Conservation (phyloP, 2,888 invertebrate genomes). For the Iselma pallidipennis region DNA sequence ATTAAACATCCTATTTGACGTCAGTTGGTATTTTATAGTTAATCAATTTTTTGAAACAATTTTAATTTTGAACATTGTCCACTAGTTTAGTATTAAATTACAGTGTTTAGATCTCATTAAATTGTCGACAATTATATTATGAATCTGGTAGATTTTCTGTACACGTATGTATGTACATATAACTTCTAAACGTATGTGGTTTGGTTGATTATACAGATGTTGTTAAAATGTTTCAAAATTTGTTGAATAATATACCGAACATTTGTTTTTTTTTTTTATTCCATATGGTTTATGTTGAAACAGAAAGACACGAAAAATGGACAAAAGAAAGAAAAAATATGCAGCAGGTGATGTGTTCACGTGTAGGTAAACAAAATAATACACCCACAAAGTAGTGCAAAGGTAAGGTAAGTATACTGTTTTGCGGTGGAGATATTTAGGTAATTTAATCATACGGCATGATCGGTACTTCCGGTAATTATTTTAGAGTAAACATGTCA, state of each 20-base stretch:
- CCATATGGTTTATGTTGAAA: too few species aligned
- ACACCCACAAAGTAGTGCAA: constrained; percentile 12
- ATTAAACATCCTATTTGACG: not conserved
- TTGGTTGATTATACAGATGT: not conserved
- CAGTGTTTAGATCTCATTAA: not conserved
- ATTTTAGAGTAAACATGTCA: constrained; percentile 51
- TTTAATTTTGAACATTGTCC: too few species aligned
- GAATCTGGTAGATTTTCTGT: not conserved
- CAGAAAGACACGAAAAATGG: too few species aligned
- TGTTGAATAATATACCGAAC: too few species aligned
- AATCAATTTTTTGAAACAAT: too few species aligned
- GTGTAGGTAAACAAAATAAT: not conserved
- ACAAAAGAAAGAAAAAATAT: not conserved
- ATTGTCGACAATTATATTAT: not conserved
- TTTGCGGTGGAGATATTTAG: constrained; percentile 50
- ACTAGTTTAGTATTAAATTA: not conserved
- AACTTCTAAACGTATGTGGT: not conserved
- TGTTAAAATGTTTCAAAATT: too few species aligned
- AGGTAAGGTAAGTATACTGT: constrained; percentile 34
- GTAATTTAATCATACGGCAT: constrained; percentile 51
- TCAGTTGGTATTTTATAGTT: too few species aligned
- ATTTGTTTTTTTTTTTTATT: too few species aligned
- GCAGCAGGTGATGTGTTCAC: not conserved
- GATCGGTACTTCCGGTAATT: constrained; percentile 53
- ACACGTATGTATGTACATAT: not conserved